Percentiles rank a stretch among this genome's conserved stretches.
Conservation (phyloP, 2,797 vertebrate species). For the Loris lydekkerianus region DNA sequence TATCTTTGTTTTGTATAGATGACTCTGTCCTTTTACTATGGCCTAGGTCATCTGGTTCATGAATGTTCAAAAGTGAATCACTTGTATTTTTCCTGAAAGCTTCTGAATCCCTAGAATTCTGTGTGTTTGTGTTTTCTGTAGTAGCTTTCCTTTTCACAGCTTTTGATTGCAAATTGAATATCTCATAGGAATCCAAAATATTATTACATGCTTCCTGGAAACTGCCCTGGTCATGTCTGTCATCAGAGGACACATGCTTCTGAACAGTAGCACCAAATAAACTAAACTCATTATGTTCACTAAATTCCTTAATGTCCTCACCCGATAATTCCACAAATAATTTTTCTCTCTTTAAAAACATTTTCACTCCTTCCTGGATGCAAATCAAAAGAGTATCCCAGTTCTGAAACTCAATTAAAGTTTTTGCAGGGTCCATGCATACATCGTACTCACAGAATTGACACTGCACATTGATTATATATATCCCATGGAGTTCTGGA, state of each 20-base stretch:
- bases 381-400: slow-evolving; percentile 94
- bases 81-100: slow-evolving; percentile 68
- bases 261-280: slow-evolving; percentile 75
- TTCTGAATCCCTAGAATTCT: slow-evolving; percentile 67
- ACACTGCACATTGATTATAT: slow-evolving; percentile 95
- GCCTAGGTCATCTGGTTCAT: slow-evolving; percentile 47
- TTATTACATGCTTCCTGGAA: slow-evolving; percentile 84
- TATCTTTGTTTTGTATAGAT: slow-evolving; percentile 68
- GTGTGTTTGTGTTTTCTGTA: slow-evolving; percentile 36
- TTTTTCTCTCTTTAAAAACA: slow-evolving; percentile 93
- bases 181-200: slow-evolving; percentile 88
- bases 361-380: slow-evolving; percentile 93
- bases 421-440: slow-evolving; percentile 96
- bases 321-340: slow-evolving; percentile 90
- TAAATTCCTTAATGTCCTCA: slow-evolving; percentile 90
- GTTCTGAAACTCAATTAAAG: slow-evolving; percentile 96
- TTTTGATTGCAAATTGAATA: slow-evolving; percentile 91
- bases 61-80: slow-evolving; percentile 34
- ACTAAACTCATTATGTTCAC: slow-evolving; percentile 86
- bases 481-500: slow-evolving; percentile 93
- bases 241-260: slow-evolving; percentile 60
- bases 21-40: slow-evolving; percentile 51
- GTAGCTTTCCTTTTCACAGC: slow-evolving; percentile 90
- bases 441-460: slow-evolving; percentile 94
- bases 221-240: slow-evolving; percentile 72